phyloP scores from a whole-genome alignment of 2,888 invertebrate genomes.

The Dichetophora obliterata region DNA sequence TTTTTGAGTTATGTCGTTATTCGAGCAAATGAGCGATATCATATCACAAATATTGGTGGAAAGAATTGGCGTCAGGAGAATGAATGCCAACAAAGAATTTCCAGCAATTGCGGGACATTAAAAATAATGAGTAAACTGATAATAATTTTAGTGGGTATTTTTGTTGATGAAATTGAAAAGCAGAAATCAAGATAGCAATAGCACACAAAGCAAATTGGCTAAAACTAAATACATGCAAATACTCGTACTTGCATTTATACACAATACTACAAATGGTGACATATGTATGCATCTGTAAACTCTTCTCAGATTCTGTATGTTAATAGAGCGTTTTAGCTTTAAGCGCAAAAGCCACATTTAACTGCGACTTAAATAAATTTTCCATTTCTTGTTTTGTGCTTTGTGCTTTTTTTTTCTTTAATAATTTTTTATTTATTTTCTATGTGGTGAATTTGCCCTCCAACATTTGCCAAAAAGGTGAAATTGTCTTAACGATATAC shows the following conservation, averaged over 20 bases:
- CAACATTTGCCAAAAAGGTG: not conserved
- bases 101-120: too few relatives aligned
- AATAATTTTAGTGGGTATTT: too few relatives aligned
- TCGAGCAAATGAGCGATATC: too few relatives aligned
- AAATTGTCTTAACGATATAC: not conserved
- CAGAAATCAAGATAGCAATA: too few relatives aligned
- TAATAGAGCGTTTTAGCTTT: not conserved
- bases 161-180: too few relatives aligned
- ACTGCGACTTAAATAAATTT: slow-evolving; percentile 35
- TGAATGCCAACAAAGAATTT: too few relatives aligned
- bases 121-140: too few relatives aligned
- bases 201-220: not conserved
- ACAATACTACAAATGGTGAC: not conserved
- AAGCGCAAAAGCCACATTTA: not conserved
- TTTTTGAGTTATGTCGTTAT: too few relatives aligned
- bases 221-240: not conserved
- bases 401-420: not conserved
- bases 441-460: not conserved
- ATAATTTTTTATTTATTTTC: not conserved
- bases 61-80: too few relatives aligned
- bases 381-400: not conserved
- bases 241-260: not conserved
- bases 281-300: not conserved
- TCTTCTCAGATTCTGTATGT: too few relatives aligned
- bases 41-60: too few relatives aligned